A percentile compares a stretch with the other conserved stretches of the same genome.
Evolutionary conservation across 2,113 vertebrate species (phyloP).

Genomic region (Garra rufa): DNA sequence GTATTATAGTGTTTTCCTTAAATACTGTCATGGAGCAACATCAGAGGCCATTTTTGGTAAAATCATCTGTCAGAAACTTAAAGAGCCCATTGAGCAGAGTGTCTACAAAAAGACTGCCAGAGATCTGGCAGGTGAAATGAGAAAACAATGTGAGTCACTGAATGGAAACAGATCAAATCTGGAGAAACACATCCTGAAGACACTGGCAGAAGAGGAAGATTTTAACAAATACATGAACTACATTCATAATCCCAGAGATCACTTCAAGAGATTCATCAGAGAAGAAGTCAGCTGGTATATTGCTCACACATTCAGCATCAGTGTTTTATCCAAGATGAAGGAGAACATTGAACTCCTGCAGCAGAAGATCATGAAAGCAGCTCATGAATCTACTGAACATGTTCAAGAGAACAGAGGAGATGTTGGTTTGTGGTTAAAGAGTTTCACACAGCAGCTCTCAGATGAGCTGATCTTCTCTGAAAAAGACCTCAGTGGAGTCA

Average conservation of each 20-base stretch:
- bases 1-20: not conserved
- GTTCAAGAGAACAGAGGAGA: not conserved
- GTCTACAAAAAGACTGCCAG: constrained; percentile 60
- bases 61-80: constrained; percentile 73
- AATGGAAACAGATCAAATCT: constrained; percentile 1
- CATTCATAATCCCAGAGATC: not conserved
- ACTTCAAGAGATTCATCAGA: constrained; percentile 15
- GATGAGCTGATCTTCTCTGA: no score
- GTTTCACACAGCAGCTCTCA: not conserved
- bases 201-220: not conserved
- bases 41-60: constrained; percentile 61
- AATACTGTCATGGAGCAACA: constrained; percentile 57
- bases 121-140: constrained; percentile 65
- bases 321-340: not conserved
- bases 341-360: not conserved
- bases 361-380: not conserved
- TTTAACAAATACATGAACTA: not conserved
- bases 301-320: not conserved
- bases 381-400: not conserved
- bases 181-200: not conserved
- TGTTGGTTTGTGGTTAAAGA: not conserved
- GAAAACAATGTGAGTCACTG: constrained; percentile 38
- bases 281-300: constrained; percentile 5
- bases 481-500: no score
- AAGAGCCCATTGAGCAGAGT: constrained; percentile 15